phyloP scores from a whole-genome alignment of 2,888 invertebrate species.

The Oconnorella tubifera region DNA sequence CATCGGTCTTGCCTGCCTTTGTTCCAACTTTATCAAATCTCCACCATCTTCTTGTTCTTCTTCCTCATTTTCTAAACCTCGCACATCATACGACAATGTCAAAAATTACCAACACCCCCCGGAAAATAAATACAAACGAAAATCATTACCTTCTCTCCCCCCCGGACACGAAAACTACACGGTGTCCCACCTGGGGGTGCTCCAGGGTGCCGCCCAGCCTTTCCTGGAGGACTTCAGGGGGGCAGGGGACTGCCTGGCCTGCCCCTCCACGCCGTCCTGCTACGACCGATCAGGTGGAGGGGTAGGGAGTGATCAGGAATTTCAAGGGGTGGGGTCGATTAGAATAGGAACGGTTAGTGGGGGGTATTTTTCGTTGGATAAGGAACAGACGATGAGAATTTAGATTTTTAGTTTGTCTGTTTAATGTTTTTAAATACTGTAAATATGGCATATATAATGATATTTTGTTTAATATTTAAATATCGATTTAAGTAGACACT shows the following conservation, averaged over 20 bases:
- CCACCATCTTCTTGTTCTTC: background rate
- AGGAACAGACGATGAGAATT: no score
- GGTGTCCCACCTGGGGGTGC: slow-evolving; percentile 2
- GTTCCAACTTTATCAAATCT: background rate
- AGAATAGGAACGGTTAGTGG: background rate
- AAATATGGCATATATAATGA: no score
- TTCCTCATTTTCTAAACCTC: background rate
- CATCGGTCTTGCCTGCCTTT: slow-evolving; percentile 8
- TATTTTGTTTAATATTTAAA: no score
- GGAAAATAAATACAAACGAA: background rate
- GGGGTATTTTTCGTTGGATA: background rate
- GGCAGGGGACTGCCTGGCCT: background rate
- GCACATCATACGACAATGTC: slow-evolving; percentile 5
- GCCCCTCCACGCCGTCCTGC: no score
- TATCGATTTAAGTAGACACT: no score
- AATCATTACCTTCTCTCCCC: slow-evolving; percentile 1
- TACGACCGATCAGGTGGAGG: no score
- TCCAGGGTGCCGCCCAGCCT: background rate
- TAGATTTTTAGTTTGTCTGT: no score
- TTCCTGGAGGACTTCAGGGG: background rate
- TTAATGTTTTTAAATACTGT: no score
- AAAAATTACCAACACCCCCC: slow-evolving; percentile 8
- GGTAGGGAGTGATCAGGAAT: background rate
- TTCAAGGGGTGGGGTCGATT: background rate
- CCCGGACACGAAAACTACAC: background rate